A percentile compares a stretch with the other conserved stretches of the same genome.
phyloP scores from a whole-genome alignment of 2,797 vertebrate species.

The Pampus argenteus region DNA sequence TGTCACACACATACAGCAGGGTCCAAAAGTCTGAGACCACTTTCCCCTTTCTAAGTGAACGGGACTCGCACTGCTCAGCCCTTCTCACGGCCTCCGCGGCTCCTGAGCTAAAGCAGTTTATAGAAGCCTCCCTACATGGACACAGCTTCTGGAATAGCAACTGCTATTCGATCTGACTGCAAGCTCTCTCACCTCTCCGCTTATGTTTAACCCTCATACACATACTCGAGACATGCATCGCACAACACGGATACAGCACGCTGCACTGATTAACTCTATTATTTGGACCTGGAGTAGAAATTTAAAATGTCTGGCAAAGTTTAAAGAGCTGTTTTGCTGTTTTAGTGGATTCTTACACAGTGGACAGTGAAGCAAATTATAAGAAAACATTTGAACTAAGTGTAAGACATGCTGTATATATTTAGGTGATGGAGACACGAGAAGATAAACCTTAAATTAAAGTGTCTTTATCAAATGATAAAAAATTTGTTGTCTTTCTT shows the following conservation, averaged over 20 bases:
- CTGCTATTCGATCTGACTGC: conserved; percentile 84
- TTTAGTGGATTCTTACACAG: background rate
- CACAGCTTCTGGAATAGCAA: conserved; percentile 90
- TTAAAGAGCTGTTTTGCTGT: background rate
- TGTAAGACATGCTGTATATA: background rate
- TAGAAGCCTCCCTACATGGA: conserved; percentile 89
- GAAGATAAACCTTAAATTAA: no score
- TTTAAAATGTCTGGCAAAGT: background rate
- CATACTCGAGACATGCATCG: conserved; percentile 33
- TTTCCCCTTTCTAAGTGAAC: no score
- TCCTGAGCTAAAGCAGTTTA: conserved; percentile 83
- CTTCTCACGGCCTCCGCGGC: conserved; percentile 58
- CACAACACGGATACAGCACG: conserved; percentile 21
- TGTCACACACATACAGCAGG: conserved; percentile 15
- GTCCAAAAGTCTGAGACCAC: no score
- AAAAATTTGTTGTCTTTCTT: background rate
- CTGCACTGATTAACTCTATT: conserved; percentile 5
- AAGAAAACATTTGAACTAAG: background rate
- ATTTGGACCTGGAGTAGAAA: background rate
- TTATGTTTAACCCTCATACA: conserved; percentile 61
- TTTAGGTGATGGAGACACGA: no score
- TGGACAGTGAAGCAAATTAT: background rate
- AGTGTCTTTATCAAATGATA: background rate
- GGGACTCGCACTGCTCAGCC: conserved; percentile 51
- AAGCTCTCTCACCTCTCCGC: conserved; percentile 73